Conservation (phyloP, 2,113 vertebrate genomes). For the Euleptes europaea region DNA sequence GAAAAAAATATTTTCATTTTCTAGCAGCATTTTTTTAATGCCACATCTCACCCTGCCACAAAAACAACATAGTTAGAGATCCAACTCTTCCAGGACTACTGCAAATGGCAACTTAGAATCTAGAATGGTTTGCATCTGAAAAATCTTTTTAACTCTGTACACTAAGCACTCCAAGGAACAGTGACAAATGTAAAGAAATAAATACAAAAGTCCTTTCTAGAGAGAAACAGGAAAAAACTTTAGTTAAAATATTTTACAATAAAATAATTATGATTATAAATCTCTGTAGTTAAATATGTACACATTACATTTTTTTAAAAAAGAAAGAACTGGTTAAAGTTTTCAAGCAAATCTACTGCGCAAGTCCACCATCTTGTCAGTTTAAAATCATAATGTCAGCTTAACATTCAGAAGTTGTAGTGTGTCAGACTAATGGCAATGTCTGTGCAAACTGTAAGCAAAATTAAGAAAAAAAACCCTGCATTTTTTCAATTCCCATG, state of each 20-base stretch:
- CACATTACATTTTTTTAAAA: conserved; percentile 82
- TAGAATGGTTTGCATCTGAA: not conserved
- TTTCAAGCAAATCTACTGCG: conserved; percentile 75
- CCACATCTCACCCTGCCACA: too few relatives aligned
- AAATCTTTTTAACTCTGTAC: not conserved
- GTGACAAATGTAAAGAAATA: conserved; percentile 62
- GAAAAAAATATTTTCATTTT: not conserved
- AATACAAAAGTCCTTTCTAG: conserved; percentile 70
- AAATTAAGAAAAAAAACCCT: conserved; percentile 65
- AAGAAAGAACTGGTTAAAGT: conserved; percentile 71
- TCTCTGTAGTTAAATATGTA: conserved; percentile 91
- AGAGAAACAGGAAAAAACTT: conserved; percentile 74
- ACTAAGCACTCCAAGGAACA: not conserved
- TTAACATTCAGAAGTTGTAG: conserved; percentile 72
- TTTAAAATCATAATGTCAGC: conserved; percentile 75
- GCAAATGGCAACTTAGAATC: not conserved
- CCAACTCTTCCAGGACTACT: not conserved
- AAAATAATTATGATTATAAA: conserved; percentile 91
- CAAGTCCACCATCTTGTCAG: conserved; percentile 70
- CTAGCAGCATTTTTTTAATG: not conserved
- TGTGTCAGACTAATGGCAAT: conserved; percentile 75
- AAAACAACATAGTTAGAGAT: not conserved
- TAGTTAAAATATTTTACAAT: conserved; percentile 90
- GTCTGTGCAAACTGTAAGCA: conserved; percentile 77
- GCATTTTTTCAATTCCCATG: conserved; percentile 61